Percentiles rank a stretch among this genome's conserved stretches.
phyloP scores from a whole-genome alignment of 2,797 vertebrate genomes.

The Rhodeus uyekii region DNA sequence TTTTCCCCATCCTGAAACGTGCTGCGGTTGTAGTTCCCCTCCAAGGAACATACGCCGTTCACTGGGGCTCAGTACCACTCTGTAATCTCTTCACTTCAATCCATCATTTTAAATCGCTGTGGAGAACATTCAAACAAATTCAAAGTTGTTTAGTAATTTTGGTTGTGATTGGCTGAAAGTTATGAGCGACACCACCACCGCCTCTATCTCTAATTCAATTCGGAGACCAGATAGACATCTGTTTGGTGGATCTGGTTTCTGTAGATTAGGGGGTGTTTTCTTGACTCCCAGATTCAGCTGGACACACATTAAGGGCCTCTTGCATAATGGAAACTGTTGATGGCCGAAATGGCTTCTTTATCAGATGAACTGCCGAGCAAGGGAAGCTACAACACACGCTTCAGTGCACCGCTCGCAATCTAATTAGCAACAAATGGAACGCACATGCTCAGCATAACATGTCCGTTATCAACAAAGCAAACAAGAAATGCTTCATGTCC shows the following conservation, averaged over 20 bases:
- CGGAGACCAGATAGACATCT: slow-evolving; percentile 50
- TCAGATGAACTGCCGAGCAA: slow-evolving; percentile 75
- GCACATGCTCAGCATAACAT: slow-evolving; percentile 77
- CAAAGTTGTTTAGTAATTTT: slow-evolving; percentile 29
- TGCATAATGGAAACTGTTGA: slow-evolving; percentile 78
- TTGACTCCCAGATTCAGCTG: slow-evolving; percentile 46
- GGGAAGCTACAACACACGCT: slow-evolving; percentile 67
- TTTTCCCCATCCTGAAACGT: slow-evolving; percentile 20
- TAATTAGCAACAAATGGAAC: slow-evolving; percentile 82
- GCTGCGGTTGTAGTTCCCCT: slow-evolving; percentile 54
- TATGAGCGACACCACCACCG: neutral
- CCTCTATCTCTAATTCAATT: slow-evolving; percentile 42
- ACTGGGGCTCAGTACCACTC: slow-evolving; percentile 56
- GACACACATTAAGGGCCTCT: slow-evolving; percentile 59
- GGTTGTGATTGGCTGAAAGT: slow-evolving; percentile 31
- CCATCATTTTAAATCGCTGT: slow-evolving; percentile 27
- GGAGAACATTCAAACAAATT: slow-evolving; percentile 25
- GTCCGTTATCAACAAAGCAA: slow-evolving; percentile 77
- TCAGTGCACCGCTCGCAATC: slow-evolving; percentile 74
- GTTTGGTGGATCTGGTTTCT: slow-evolving; percentile 55
- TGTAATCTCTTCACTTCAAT: slow-evolving; percentile 32
- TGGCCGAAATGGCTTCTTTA: slow-evolving; percentile 77
- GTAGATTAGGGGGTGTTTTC: slow-evolving; percentile 52
- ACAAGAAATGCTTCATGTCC: slow-evolving; percentile 75
- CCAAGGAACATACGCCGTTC: slow-evolving; percentile 62